phyloP scores from a whole-genome alignment of 2,888 invertebrate genomes.

The Camponotus fellah region DNA sequence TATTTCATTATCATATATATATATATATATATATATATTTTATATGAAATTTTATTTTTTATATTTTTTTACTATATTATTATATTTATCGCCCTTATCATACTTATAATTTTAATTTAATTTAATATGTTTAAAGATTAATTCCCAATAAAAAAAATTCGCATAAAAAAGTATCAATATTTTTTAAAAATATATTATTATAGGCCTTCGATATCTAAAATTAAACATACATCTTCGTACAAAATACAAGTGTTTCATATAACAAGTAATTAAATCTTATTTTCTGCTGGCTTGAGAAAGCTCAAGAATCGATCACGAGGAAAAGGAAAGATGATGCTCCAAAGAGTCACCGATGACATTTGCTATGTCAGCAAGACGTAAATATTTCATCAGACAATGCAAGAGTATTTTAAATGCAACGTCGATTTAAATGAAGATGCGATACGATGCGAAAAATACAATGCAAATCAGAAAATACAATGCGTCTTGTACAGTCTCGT shows the following conservation, averaged over 20 bases:
- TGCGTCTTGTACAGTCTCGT: background rate
- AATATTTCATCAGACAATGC: constrained; percentile 37
- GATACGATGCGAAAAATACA: constrained; percentile 1
- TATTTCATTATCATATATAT: no score
- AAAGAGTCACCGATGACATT: background rate
- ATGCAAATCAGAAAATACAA: background rate
- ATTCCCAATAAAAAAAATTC: background rate
- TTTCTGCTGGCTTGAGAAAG: background rate
- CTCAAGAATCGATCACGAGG: background rate
- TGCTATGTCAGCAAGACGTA: constrained; percentile 22
- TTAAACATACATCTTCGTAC: background rate
- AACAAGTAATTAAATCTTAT: background rate
- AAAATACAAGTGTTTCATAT: background rate
- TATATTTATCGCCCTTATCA: background rate
- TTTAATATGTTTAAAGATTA: background rate
- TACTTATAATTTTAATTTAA: background rate
- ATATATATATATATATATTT: background rate
- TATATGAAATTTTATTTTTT: background rate
- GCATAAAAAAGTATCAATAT: background rate
- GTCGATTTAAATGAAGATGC: constrained; percentile 26
- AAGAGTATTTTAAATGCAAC: constrained; percentile 17
- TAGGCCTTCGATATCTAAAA: background rate
- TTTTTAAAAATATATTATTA: background rate
- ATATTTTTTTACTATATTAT: background rate
- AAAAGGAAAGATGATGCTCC: background rate